phyloP scores from a whole-genome alignment of 1,140 invertebrate genomes.

The Drosophila neocordata region DNA sequence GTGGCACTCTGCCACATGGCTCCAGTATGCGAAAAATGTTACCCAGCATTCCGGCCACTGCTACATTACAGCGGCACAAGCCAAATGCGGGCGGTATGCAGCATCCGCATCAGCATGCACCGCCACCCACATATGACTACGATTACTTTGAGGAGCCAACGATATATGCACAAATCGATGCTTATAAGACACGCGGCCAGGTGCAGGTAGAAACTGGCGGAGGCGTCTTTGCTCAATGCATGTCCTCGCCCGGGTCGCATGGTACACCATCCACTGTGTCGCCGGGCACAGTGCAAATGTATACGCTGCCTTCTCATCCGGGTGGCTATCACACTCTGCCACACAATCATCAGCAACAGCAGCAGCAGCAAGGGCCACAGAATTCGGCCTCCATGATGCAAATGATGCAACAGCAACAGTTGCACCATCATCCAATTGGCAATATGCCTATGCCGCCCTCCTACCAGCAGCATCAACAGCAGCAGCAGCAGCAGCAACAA shows the following conservation, averaged over 20 bases:
- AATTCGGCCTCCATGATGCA: constrained; percentile 78
- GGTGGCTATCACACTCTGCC: constrained; percentile 80
- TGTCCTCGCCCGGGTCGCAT: constrained; percentile 71
- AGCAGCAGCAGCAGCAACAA: constrained; percentile 63
- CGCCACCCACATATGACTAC: constrained; percentile 82
- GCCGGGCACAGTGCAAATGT: constrained; percentile 79
- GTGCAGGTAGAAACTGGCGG: constrained; percentile 62
- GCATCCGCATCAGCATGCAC: constrained; percentile 74
- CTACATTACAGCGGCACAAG: constrained; percentile 75
- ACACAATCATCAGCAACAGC: constrained; percentile 71
- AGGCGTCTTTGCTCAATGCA: not conserved
- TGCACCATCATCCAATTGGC: constrained; percentile 58
- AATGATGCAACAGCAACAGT: constrained; percentile 73
- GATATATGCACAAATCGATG: constrained; percentile 89
- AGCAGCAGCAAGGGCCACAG: constrained; percentile 54
- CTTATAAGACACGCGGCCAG: constrained; percentile 82
- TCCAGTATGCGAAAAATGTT: constrained; percentile 76
- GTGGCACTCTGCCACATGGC: constrained; percentile 75
- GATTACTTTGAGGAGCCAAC: constrained; percentile 85
- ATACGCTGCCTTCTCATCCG: constrained; percentile 74
- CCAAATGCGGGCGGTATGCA: constrained; percentile 74
- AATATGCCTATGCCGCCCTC: constrained; percentile 75
- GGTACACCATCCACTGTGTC: constrained; percentile 78
- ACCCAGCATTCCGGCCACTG: constrained; percentile 72
- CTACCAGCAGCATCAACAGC: constrained; percentile 76